A percentile compares a stretch with the other conserved stretches of the same genome.
Evolutionary conservation across 2,888 invertebrate genomes (phyloP).

Genomic region (Apotomis capreana): DNA sequence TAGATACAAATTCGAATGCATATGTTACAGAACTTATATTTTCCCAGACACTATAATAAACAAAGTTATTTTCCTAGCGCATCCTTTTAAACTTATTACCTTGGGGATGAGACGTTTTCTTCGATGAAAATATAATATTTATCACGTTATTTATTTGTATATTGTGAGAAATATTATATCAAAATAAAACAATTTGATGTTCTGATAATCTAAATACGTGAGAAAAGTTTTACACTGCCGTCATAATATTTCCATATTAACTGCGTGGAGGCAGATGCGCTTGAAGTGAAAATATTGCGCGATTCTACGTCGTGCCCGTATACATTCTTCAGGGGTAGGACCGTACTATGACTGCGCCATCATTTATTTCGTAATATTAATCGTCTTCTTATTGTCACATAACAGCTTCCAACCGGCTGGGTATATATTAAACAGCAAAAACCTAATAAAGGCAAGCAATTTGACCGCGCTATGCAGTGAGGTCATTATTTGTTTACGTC

Average conservation of each 20-base stretch:
- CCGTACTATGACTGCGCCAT: neutral
- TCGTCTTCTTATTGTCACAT: neutral
- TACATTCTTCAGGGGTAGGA: constrained; percentile 11
- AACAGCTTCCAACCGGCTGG: neutral
- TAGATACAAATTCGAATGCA: too few species aligned
- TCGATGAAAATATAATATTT: neutral
- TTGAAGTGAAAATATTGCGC: constrained; percentile 39
- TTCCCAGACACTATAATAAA: neutral
- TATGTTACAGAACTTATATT: too few species aligned
- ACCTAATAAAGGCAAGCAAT: too few species aligned
- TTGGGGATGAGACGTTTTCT: too few species aligned
- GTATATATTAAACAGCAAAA: too few species aligned
- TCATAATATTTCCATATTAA: constrained; percentile 38
- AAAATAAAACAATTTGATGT: neutral
- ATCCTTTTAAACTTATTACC: too few species aligned
- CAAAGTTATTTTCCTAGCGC: too few species aligned
- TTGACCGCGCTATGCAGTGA: too few species aligned
- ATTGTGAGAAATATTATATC: neutral
- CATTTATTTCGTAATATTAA: neutral
- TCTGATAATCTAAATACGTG: neutral
- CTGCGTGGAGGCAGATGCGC: constrained; percentile 36
- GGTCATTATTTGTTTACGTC: too few species aligned
- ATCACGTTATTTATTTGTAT: neutral
- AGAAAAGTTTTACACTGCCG: constrained; percentile 14
- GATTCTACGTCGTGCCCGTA: neutral